These are phyloP conservation scores for Temnothorax rugatulus DNA, from an alignment of 2,888 invertebrate species.

Conservation along the genomic window DNA sequence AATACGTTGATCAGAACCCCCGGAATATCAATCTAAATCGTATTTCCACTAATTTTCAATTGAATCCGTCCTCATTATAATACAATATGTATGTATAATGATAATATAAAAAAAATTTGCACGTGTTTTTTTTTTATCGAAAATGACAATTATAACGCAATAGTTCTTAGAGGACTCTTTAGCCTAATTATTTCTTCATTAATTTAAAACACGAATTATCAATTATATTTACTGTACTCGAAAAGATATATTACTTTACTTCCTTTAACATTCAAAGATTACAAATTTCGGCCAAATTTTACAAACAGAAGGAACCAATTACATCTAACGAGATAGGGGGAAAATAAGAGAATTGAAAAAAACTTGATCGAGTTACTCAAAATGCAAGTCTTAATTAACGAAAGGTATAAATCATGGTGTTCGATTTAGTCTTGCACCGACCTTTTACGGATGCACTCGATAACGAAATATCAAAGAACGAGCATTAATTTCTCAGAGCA, in stretches of 20 bases:
- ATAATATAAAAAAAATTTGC: neutral
- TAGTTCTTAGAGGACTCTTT: neutral
- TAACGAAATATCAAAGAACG: conserved; percentile 33
- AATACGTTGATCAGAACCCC: neutral
- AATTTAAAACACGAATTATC: neutral
- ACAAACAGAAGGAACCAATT: neutral
- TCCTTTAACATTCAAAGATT: neutral
- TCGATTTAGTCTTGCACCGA: neutral
- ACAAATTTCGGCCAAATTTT: neutral
- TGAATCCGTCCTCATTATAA: neutral
- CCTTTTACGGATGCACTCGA: conserved; percentile 6
- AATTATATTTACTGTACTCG: neutral
- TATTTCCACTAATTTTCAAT: conserved; percentile 5
- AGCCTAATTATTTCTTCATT: neutral
- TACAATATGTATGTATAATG: neutral
- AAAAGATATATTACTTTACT: neutral
- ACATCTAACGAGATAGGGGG: neutral
- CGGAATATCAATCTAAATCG: neutral
- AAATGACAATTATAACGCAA: neutral
- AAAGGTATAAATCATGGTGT: conserved; percentile 29
- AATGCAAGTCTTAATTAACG: conserved; percentile 32
- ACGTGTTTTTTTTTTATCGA: neutral
- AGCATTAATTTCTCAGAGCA: conserved; percentile 32
- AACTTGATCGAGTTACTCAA: neutral
- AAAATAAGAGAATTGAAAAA: neutral